A percentile compares a stretch with the other conserved stretches of the same genome.
Evolutionary conservation across 2,797 vertebrate genomes (phyloP).

Genomic region (Mus minutoides): DNA sequence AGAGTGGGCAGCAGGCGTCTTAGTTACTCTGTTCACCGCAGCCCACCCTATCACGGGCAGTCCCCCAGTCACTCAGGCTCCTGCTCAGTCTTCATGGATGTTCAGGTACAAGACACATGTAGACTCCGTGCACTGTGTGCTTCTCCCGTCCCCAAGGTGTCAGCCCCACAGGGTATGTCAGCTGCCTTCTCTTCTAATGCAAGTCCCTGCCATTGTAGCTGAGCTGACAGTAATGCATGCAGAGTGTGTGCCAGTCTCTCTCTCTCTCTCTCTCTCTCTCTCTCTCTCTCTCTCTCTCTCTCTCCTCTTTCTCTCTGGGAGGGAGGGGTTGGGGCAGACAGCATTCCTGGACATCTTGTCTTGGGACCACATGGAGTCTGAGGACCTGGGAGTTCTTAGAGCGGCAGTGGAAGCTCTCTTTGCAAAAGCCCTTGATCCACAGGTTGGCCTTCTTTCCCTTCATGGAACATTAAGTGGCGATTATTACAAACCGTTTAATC

Average conservation of each 20-base stretch:
- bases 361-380: background rate
- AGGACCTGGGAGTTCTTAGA: background rate
- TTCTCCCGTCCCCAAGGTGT: background rate
- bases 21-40: background rate
- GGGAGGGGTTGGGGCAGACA: background rate
- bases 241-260: background rate
- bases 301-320: background rate
- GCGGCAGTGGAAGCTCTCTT: background rate
- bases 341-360: background rate
- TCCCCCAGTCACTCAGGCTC: too few relatives aligned
- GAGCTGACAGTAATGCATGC: conserved; percentile 7
- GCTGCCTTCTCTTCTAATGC: background rate
- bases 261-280: too few relatives aligned
- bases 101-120: background rate
- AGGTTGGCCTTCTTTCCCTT: background rate
- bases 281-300: too few relatives aligned
- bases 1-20: background rate
- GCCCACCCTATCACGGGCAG: background rate
- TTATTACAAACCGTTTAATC: background rate
- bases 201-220: conserved; percentile 20
- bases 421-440: background rate
- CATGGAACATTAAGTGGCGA: background rate
- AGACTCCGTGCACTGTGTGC: too few relatives aligned
- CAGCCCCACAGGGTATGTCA: background rate
- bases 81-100: background rate